Conservation (phyloP, 2,797 vertebrate species). For the Falco berigora region DNA sequence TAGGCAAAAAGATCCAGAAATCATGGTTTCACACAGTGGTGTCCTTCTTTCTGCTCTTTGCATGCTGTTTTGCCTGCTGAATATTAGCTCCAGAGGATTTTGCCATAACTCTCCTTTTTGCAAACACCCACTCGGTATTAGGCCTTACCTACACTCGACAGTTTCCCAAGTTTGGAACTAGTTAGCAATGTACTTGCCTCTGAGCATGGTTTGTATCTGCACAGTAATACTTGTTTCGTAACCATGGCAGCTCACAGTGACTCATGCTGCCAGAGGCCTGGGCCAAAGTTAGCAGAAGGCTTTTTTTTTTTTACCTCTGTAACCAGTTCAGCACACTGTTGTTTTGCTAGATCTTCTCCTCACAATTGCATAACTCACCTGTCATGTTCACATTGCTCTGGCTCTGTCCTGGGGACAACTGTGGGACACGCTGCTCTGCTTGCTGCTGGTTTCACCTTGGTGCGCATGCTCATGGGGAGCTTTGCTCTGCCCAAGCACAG, state of each 20-base stretch:
- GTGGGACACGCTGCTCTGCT: not conserved
- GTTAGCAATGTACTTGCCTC: not conserved
- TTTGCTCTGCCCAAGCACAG: not conserved
- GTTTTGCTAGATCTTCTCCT: not conserved
- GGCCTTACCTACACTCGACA: not conserved
- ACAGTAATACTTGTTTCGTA: conserved; percentile 32
- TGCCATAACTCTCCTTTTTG: not conserved
- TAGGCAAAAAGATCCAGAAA: conserved; percentile 3
- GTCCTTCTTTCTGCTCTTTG: not conserved
- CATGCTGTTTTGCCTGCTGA: not conserved
- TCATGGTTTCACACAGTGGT: accelerated
- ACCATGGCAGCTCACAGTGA: conserved; percentile 54
- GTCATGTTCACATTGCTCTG: not conserved
- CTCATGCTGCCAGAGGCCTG: conserved; percentile 51
- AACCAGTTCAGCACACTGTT: not conserved
- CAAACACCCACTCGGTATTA: conserved; percentile 10
- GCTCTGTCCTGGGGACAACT: not conserved
- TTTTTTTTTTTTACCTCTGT: not conserved
- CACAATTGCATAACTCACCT: not conserved
- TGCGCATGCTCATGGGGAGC: accelerated
- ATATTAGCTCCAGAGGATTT: not conserved
- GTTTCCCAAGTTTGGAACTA: conserved; percentile 42
- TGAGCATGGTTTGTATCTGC: conserved; percentile 34
- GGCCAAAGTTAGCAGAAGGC: conserved; percentile 5
- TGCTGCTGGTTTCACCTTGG: not conserved